Percentiles rank a stretch among this genome's conserved stretches.
Evolutionary conservation across 2,888 invertebrate genomes (phyloP).

Genomic region (Adela reaumurella): DNA sequence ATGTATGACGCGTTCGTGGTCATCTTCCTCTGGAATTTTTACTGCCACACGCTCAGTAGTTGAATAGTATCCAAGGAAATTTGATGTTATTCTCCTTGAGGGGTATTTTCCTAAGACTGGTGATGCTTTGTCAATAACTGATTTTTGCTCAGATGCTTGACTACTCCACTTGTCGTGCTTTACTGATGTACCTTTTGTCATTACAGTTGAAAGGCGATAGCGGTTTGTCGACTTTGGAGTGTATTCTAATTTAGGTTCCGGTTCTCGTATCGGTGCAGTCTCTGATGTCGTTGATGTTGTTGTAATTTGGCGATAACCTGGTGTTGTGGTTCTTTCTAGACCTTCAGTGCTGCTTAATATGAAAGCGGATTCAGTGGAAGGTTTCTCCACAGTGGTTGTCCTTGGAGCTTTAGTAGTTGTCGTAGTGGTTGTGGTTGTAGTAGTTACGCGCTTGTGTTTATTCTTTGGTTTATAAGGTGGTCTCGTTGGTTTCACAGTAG

Average conservation of each 20-base stretch:
- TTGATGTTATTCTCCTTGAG: constrained; percentile 37
- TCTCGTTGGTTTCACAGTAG: constrained; percentile 33
- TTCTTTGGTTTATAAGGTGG: constrained; percentile 29
- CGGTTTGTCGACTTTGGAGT: constrained; percentile 28
- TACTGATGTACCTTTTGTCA: constrained; percentile 43
- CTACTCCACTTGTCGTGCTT: constrained; percentile 42
- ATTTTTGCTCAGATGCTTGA: constrained; percentile 15
- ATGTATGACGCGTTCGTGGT: constrained; percentile 12
- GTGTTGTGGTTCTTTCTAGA: constrained; percentile 15
- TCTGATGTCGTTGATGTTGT: constrained; percentile 12
- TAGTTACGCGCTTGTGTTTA: constrained; percentile 36
- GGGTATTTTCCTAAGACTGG: constrained; percentile 17
- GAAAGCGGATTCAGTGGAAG: constrained; percentile 22
- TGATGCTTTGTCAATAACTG: constrained; percentile 5
- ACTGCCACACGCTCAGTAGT: constrained; percentile 21
- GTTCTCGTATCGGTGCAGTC: constrained; percentile 10
- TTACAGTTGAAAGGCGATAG: constrained; percentile 39
- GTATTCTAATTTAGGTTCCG: constrained; percentile 11
- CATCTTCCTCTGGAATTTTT: constrained; percentile 14
- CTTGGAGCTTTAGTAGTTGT: constrained; percentile 16
- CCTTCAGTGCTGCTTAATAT: constrained; percentile 13
- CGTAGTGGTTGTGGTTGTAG: constrained; percentile 21
- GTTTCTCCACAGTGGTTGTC: constrained; percentile 18
- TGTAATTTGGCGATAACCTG: constrained; percentile 8
- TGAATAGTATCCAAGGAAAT: constrained; percentile 36